Base-by-base conservation (phyloP, 2,113 vertebrate species). In the Albula glossodonta region DNA sequence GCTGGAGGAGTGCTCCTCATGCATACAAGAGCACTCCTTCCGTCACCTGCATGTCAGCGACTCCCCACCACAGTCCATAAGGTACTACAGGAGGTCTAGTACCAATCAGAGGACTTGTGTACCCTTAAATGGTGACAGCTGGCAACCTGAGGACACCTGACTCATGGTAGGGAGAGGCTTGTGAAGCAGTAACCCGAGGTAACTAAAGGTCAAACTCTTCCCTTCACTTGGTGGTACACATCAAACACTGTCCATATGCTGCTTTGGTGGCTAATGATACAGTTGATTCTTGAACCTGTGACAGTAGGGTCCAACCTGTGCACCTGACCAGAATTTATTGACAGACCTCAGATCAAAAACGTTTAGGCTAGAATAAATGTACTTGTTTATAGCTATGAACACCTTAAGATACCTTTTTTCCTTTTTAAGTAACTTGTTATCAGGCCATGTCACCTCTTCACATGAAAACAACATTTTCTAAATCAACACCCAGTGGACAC, bases 391-490 rank as follows among this genome's bases (percentile, higher is more conserved):
- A 66, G 22, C 22, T 19, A 66, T 19, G 5, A 19, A 66, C 3
- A 2, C 48, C 51, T 81, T 53, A 9, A 4, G 25, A 81, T 12
- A 81, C 8, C 19, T 51, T 10, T 3, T 85, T 79, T 82, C 51
- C 87, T 88, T 86, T 88, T 86, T 41, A 81, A 89, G 86, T 86
- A 88, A 49, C 78, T 53, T 25, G 41, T 51, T 41, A 82, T 80
- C 80, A 19, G 56, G 60, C 57, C 63, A 56, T 56, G 81, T 52
- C 80, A 41, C 53, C 49, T 51, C n/a, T 4, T 84, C 81, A 84
- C 70, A 79, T 70, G 7, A 5, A 51, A 22, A 74, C 51, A 60
- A 41, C 31, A 84, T 84, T 87, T 83, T 83, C 78, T 86, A 51
- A 22, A 13, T 15, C 78, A 56, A 8, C 63, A 60, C 63, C 86